Percentiles rank a stretch among this genome's conserved stretches.
Conservation (phyloP, 2,797 vertebrate species). For the Gouania willdenowi region DNA sequence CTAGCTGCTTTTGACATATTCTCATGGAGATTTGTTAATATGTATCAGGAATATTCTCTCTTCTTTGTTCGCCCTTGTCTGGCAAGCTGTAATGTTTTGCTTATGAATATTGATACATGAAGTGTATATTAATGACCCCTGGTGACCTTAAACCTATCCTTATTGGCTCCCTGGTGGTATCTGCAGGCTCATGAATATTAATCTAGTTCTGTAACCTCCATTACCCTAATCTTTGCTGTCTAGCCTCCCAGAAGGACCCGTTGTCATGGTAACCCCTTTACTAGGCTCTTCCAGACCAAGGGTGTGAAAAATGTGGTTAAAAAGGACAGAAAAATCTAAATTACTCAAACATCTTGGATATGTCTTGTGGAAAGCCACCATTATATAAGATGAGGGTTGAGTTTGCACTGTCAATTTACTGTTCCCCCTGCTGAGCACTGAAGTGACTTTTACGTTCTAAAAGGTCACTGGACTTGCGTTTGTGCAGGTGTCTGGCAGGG, state of each 20-base stretch:
- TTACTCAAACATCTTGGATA: constrained; percentile 49
- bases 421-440: constrained; percentile 3
- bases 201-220: constrained; percentile 84
- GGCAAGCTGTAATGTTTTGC: constrained; percentile 85
- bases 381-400: constrained; percentile 26
- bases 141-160: constrained; percentile 86
- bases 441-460: constrained; percentile 19
- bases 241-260: constrained; percentile 82
- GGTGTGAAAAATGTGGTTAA: constrained; percentile 72
- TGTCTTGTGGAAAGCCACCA: constrained; percentile 19
- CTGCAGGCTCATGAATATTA: constrained; percentile 84
- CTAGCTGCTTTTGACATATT: constrained; percentile 68
- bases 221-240: constrained; percentile 88
- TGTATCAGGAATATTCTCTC: constrained; percentile 81
- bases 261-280: constrained; percentile 83
- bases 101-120: constrained; percentile 88
- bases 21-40: constrained; percentile 77
- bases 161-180: constrained; percentile 84
- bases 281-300: constrained; percentile 76
- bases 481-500: constrained; percentile 6
- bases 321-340: constrained; percentile 59
- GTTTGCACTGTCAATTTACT: constrained; percentile 18
- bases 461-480: constrained; percentile 14
- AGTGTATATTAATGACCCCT: constrained; percentile 88
- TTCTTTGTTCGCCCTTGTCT: constrained; percentile 85